These are phyloP conservation scores for Harmothoe impar DNA, from an alignment of 2,888 invertebrate genomes.

Conservation along the genomic window DNA sequence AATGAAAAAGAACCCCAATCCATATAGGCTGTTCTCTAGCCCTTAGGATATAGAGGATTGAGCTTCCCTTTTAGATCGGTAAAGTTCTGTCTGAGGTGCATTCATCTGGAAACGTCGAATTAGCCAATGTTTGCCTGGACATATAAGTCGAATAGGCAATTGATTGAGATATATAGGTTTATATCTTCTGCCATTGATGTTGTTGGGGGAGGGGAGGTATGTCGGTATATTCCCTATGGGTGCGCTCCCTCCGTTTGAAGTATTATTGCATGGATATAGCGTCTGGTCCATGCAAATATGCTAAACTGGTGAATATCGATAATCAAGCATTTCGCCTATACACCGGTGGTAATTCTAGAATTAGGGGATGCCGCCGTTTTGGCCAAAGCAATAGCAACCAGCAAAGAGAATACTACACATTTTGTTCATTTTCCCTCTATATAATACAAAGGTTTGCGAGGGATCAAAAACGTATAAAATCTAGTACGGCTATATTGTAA, in stretches of 20 bases:
- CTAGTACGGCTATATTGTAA: too few relatives aligned
- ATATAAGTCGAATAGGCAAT: slow-evolving; percentile 24
- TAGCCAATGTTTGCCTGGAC: background rate
- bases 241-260: background rate
- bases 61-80: background rate
- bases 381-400: too few relatives aligned
- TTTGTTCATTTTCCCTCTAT: too few relatives aligned
- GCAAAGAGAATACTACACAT: too few relatives aligned
- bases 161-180: background rate
- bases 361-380: too few relatives aligned
- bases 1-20: background rate
- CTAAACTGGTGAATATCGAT: too few relatives aligned
- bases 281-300: background rate
- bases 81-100: background rate
- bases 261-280: too few relatives aligned
- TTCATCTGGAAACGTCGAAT: background rate
- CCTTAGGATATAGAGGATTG: background rate
- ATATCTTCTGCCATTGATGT: background rate
- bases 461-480: too few relatives aligned
- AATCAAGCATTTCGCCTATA: too few relatives aligned
- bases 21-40: background rate
- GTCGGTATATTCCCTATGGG: background rate
- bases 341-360: too few relatives aligned
- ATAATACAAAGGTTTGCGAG: too few relatives aligned
- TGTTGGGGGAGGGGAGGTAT: too few relatives aligned